Evolutionary conservation across 2,113 vertebrate genomes (phyloP), one percentile per base, ranked within the genome.

Genomic region (Chlorodrepanis virens): DNA sequence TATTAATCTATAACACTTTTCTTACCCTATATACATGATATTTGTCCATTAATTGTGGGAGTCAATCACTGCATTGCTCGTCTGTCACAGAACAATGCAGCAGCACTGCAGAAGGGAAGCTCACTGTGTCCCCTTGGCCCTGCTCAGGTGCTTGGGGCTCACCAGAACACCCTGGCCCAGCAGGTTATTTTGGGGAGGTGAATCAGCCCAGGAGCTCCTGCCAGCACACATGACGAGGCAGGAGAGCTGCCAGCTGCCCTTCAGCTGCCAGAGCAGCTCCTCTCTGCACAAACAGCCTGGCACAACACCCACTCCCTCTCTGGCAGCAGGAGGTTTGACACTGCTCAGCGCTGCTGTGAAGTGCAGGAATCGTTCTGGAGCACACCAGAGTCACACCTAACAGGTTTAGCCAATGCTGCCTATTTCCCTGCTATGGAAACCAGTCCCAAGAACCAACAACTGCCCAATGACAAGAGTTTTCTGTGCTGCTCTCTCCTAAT

Each of bases 351-450:
- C 83, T 33, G 77, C 77, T 76, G 28, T 16, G 23, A 19, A 60
- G 80, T 2, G 17, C 78, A 80, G 90, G 60, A 68, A 29, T 76
- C 80, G 2, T 53, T 61, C 65, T 3, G 11, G 80, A 85, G 74
- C 88, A 78, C 80, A 85, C 37, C 92, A 64, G 21, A 93, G 90
- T 31, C 92, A 89, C 94, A 95, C 16, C 1, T 45, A 78, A 89
- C 94, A 76, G 88, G 83, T 96, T 96, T 94, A 97, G 53, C 76
- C 76, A 61, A 87, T 94, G 90, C 94, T 71, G 92, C 1, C 1
- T 64, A 14, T 88, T 94, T 94, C 37, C 86, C 83, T 97, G 96
- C 88, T 28, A 91, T 94, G 96, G 96, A 92, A 96, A 96, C 94
- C 4, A 0, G 90, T 96, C 93, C 96, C 90, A 94, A 96, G 94